Base-by-base conservation (phyloP, 2,888 invertebrate species). In the Augiades crinisus region DNA sequence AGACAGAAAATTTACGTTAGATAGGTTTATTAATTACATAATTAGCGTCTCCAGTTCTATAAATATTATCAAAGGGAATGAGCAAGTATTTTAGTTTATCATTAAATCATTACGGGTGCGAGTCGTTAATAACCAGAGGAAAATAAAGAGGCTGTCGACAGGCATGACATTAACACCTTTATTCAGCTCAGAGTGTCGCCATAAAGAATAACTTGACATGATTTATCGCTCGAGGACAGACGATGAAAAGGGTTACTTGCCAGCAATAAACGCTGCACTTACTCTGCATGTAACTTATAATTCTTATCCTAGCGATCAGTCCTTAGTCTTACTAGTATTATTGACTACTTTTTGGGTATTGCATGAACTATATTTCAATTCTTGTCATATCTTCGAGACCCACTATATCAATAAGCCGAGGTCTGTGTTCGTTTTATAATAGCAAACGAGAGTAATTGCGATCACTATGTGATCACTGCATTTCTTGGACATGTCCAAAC, bases 111-210 rank as follows among this genome's bases (percentile, higher is more conserved):
- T 64, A 60, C 43, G 45, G 34, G 54, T 53, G 57, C 54, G 52
- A 46, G 61, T 59, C 65, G 63, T 76, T 75, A 72, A 68, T 73
- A 74, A 70, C 64, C 53, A 54, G 59, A 68, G 63, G 63, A 60
- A 68, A 65, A 70, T 72, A 63, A 68, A 70, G 64, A 63, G 58
- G 55, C 56, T 57, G 72, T 66, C 67, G 69, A 69, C 71, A 70
- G 68, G 70, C 72, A 70, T 74, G 75, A 78, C 69, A 58, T 72
- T 75, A 70, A 76, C 81, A 78, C 78, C 72, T 75, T 68, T 54
- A 67, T 69, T 65, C 63, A 53, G 60, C 56, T 61, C 55, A 50
- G 63, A 58, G 62, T 65, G 64, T 63, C 64, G 59, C 63, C 71
- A 68, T 78, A 75, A 78, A 75, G 66, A 66, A 78, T 70, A 68